Conservation (phyloP, 2,113 vertebrate genomes). For the Cyphomyrus plagiostoma region DNA sequence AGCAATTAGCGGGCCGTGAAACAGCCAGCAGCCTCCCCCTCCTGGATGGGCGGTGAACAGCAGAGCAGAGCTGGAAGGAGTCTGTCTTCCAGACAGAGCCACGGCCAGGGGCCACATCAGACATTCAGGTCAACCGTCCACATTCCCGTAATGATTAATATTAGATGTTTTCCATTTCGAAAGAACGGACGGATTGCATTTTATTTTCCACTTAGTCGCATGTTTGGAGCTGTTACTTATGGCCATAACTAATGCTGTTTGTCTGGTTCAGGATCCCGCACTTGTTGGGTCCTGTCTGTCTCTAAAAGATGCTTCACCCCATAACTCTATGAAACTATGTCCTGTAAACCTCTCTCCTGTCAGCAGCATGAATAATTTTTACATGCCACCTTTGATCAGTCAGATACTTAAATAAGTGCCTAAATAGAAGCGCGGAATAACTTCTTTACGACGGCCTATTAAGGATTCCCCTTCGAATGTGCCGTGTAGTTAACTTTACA, state of each 20-base stretch:
- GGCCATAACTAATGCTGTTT: not conserved
- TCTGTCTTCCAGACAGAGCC: not conserved
- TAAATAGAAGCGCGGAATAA: not conserved
- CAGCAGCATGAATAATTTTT: slow-evolving; percentile 2
- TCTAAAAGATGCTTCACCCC: not conserved
- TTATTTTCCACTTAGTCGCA: not conserved
- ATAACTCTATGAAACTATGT: not conserved
- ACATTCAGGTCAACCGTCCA: not conserved
- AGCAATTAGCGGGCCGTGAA: slow-evolving; percentile 92
- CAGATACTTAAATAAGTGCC: not conserved
- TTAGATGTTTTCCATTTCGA: not conserved
- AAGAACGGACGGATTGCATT: not conserved
- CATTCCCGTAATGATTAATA: not conserved
- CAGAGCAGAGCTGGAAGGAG: slow-evolving; percentile 55
- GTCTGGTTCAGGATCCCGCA: not conserved
- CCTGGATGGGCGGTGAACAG: slow-evolving; percentile 52
- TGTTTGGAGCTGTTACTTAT: not conserved
- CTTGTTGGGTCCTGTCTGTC: not conserved
- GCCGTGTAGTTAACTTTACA: not conserved
- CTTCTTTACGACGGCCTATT: not conserved
- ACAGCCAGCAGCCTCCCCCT: slow-evolving; percentile 79
- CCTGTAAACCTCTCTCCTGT: not conserved
- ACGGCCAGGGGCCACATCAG: not conserved
- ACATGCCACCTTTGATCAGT: not conserved
- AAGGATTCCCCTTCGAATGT: not conserved